Conservation (phyloP, 2,888 invertebrate genomes). For the Augochlorella aurata region DNA sequence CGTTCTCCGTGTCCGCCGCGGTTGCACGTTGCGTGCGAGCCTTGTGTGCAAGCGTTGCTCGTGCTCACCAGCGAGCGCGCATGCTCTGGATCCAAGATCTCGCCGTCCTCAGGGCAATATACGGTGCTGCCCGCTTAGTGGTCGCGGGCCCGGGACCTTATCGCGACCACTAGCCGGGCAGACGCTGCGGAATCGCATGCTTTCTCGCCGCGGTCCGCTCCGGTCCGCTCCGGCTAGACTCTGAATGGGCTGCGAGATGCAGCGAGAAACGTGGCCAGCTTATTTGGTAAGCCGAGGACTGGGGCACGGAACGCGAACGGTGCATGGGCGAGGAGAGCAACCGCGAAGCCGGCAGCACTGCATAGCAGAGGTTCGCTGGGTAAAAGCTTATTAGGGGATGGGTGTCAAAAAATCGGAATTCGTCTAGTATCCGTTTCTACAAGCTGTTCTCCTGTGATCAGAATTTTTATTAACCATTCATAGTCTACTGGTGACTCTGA, state of each 20-base stretch:
- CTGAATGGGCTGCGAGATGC: neutral
- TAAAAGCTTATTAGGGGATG: too few species aligned
- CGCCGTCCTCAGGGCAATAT: slow-evolving; percentile 40
- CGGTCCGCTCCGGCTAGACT: neutral
- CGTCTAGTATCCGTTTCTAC: too few species aligned
- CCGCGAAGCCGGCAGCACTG: too few species aligned
- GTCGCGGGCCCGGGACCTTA: neutral
- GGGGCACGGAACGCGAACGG: too few species aligned
- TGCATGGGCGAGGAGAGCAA: too few species aligned
- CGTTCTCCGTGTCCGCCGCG: slow-evolving; percentile 38
- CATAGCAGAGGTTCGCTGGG: too few species aligned
- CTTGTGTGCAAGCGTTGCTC: slow-evolving; percentile 4
- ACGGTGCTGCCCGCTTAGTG: slow-evolving; percentile 17
- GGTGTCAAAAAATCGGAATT: too few species aligned
- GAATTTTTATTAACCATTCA: too few species aligned
- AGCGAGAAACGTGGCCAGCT: slow-evolving; percentile 3
- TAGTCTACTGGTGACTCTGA: too few species aligned
- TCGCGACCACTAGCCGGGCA: slow-evolving; percentile 4
- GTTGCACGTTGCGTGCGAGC: slow-evolving; percentile 38
- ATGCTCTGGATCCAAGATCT: slow-evolving; percentile 67
- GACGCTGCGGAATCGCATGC: neutral
- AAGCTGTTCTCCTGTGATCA: too few species aligned
- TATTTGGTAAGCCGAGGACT: neutral
- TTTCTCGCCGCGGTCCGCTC: neutral
- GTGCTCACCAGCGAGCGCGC: slow-evolving; percentile 54